phyloP scores from a whole-genome alignment of 30 jellyfish, hydroid and myxozoan genomes.

The Catostylus mosaicus region DNA sequence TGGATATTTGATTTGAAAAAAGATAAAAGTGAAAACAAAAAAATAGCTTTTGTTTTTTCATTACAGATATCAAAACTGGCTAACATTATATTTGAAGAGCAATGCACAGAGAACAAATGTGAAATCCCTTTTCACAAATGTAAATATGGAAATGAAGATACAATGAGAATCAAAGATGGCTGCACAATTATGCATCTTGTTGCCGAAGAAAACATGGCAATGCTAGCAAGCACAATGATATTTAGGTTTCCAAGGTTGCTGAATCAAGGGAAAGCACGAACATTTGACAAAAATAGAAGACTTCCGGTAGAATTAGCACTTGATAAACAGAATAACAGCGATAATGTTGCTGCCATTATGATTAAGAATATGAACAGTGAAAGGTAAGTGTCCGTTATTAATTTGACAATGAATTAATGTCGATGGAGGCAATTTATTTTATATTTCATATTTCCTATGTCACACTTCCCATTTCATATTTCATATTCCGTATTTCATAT shows the following conservation, averaged over 20 bases:
- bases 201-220: conserved; percentile 71
- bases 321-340: conserved; percentile 24
- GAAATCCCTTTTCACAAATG: conserved; percentile 19
- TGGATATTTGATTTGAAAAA: too few relatives aligned
- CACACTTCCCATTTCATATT: too few relatives aligned
- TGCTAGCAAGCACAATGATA: conserved; percentile 44
- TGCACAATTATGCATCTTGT: conserved; percentile 77
- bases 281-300: not conserved
- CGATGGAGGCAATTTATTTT: too few relatives aligned
- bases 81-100: conserved; percentile 34
- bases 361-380: conserved; percentile 69
- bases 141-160: conserved; percentile 21
- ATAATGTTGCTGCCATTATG: conserved; percentile 76
- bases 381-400: too few relatives aligned
- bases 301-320: conserved; percentile 81
- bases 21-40: too few relatives aligned
- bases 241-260: conserved; percentile 61
- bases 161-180: conserved; percentile 3
- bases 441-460: too few relatives aligned
- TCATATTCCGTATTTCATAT: too few relatives aligned
- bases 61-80: conserved; percentile 53
- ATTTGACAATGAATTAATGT: too few relatives aligned
- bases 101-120: conserved; percentile 15
- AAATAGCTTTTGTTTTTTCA: not conserved
- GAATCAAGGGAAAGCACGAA: conserved; percentile 37